Base-by-base conservation (phyloP, 2,797 vertebrate species). In the Naso thynnoides region DNA sequence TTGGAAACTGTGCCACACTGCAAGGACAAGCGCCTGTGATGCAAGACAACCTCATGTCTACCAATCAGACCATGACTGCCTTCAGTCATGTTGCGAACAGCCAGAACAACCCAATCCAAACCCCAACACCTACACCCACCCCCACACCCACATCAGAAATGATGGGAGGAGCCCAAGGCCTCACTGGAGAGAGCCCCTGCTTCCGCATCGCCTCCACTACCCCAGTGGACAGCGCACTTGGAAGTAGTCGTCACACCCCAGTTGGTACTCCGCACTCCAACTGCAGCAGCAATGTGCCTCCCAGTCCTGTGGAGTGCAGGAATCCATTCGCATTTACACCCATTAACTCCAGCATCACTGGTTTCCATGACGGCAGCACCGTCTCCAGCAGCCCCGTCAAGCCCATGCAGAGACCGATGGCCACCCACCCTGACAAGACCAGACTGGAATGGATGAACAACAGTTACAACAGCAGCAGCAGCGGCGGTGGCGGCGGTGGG, bases 321-420 rank as follows among this genome's bases (percentile, higher is more conserved):
- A 99, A 99, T 82, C 97, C 96, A 0, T 99, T 99, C 78, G 97
- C 98, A 0, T 99, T 99, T 71, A 99, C 97, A 6, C 98, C 98
- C 54, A 99, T 99, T 88, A 99, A 96, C 93, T 98, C 98, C 81
- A 98, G 95, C 57, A 89, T 93, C 66, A 96, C 97, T 56, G 95
- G 96, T 6, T 98, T 97, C 87, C 96, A 97, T 0, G 97, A 99
- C 4, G 95, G 95, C 90, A 97, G 95, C 91, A 95, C 96, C 1
- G 92, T 99, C 70, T 98, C 97, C 0, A 97, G 96, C 78, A 99
- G 98, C 75, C 98, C 98, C 0, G 96, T 99, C 65, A 99, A 99
- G 85, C 98, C 97, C 0, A 99, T 99, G 98, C 98, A 99, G 89
- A 95, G 98, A 83, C 98, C 98, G 1, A 99, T 93, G 95, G 98